Conservation (phyloP, 1,140 invertebrate species). For the Bombus vancouverensis region DNA sequence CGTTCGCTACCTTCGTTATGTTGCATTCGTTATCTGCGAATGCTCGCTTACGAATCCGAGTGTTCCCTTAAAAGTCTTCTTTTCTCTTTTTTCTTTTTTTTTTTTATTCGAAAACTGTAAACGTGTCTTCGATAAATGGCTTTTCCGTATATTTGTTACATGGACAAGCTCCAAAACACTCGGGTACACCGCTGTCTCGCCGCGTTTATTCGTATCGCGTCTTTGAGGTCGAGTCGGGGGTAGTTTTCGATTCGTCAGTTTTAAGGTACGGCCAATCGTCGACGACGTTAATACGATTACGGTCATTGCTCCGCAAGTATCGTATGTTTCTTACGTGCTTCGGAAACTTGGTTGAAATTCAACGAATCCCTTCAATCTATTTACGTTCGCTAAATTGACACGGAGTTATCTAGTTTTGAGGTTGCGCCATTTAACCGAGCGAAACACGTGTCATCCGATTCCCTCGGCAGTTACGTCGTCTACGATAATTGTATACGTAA, state of each 20-base stretch:
- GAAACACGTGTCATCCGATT: constrained; percentile 45
- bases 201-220: neutral
- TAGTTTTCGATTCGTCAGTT: constrained; percentile 5
- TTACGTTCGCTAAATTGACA: constrained; percentile 33
- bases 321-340: neutral
- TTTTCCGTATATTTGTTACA: neutral
- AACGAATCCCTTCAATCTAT: constrained; percentile 12
- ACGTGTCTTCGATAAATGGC: neutral
- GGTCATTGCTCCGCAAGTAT: neutral
- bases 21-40: too few relatives aligned
- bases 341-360: neutral
- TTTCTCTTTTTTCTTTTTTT: too few relatives aligned
- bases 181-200: neutral
- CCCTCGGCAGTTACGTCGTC: constrained; percentile 14
- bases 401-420: constrained; percentile 24
- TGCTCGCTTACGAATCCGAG: neutral
- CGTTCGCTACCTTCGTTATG: too few relatives aligned
- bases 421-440: neutral
- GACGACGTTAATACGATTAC: neutral
- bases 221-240: neutral
- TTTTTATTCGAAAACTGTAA: neutral
- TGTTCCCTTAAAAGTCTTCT: too few relatives aligned
- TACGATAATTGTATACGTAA: constrained; percentile 6
- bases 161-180: too few relatives aligned
- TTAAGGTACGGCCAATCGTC: neutral